Evolutionary conservation across 2,113 vertebrate species (phyloP).

Genomic region (Ceyx melanurus): DNA sequence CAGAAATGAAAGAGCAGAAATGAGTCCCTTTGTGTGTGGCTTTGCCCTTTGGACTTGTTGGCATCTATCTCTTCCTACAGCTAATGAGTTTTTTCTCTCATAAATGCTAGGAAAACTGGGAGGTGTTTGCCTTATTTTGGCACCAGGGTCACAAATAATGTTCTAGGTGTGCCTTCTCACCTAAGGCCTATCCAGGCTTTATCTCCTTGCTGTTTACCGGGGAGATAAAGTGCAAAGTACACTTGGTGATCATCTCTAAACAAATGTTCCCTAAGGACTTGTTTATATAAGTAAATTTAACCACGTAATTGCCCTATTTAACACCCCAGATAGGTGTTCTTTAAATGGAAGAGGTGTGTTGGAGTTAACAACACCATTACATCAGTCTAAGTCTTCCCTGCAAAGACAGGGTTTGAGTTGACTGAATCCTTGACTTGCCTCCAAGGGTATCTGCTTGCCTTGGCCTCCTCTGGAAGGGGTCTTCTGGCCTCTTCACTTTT

Average conservation of each 20-base stretch:
- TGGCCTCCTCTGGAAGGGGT: not conserved
- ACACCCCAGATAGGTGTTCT: not conserved
- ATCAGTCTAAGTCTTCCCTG: not conserved
- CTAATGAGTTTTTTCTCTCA: not conserved
- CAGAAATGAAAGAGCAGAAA: not conserved
- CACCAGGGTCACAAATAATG: rapidly evolving
- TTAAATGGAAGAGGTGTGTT: not conserved
- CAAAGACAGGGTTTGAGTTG: not conserved
- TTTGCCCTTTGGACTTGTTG: not conserved
- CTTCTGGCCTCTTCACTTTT: not conserved
- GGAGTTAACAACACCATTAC: not conserved
- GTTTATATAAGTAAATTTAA: not conserved
- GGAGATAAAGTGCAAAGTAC: not conserved
- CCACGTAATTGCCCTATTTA: not conserved
- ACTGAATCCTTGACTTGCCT: not conserved
- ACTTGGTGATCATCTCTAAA: not conserved
- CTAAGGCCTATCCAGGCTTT: not conserved
- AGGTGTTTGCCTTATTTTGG: not conserved
- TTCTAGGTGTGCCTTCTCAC: not conserved
- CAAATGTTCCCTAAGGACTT: not conserved
- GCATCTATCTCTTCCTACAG: not conserved
- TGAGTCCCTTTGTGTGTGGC: not conserved
- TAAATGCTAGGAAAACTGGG: not conserved
- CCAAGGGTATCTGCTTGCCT: not conserved
- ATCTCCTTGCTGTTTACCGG: not conserved